Percentiles rank a stretch among this genome's conserved stretches.
Conservation (phyloP, 2,113 vertebrate species). For the Hipposideros armiger region DNA sequence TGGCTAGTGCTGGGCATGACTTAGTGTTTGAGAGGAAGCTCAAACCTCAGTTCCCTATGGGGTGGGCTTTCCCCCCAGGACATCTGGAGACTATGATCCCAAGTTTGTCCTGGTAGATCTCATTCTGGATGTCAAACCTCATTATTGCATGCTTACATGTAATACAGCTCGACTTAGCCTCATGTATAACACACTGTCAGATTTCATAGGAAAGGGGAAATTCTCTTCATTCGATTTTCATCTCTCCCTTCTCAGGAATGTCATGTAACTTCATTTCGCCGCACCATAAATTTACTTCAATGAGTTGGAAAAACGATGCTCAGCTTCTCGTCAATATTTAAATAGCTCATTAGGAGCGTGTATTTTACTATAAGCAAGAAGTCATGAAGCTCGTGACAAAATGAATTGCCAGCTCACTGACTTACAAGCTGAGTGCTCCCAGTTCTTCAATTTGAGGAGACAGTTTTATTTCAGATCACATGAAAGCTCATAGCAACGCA, state of each 20-base stretch:
- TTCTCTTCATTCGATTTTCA: constrained; percentile 21
- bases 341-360: constrained; percentile 53
- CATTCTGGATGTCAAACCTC: constrained; percentile 33
- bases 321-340: constrained; percentile 66
- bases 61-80: not conserved
- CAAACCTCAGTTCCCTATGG: not conserved
- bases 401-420: constrained; percentile 17
- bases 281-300: constrained; percentile 51
- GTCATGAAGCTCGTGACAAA: constrained; percentile 54
- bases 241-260: not conserved
- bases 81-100: not conserved
- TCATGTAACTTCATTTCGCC: constrained; percentile 34
- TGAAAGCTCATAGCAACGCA: not conserved
- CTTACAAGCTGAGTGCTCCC: not conserved
- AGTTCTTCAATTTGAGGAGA: constrained; percentile 47
- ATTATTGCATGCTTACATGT: not conserved
- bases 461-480: constrained; percentile 61
- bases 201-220: not conserved
- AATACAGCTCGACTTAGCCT: not conserved
- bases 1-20: not conserved
- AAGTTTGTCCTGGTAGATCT: not conserved
- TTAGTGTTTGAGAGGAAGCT: not conserved
- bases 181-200: constrained; percentile 9
- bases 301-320: constrained; percentile 61
- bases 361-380: constrained; percentile 69